phyloP scores from a whole-genome alignment of 2,888 invertebrate genomes.

The Drosophila aldrichi region DNA sequence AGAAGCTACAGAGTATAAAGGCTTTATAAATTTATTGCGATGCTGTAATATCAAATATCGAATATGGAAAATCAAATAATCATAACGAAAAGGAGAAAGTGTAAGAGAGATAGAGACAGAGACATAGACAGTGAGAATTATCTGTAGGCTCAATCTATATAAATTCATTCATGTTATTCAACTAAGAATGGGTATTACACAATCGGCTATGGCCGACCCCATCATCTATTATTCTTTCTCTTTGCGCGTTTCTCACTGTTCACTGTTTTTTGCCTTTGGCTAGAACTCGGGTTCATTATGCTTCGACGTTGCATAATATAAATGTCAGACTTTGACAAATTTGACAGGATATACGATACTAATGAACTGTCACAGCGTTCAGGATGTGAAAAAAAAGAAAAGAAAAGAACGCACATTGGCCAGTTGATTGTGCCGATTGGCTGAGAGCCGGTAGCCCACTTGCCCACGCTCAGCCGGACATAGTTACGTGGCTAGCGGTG shows the following conservation, averaged over 20 bases:
- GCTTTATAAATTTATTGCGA: too few species aligned
- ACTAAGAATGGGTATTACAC: not conserved
- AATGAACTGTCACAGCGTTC: slow-evolving; percentile 70
- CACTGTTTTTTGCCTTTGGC: slow-evolving; percentile 24
- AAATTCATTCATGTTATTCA: too few species aligned
- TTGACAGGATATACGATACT: slow-evolving; percentile 68
- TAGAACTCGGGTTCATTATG: slow-evolving; percentile 45
- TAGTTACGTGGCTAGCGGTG: slow-evolving; percentile 21
- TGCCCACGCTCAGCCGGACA: not conserved
- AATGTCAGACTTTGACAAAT: slow-evolving; percentile 73
- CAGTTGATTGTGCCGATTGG: slow-evolving; percentile 30
- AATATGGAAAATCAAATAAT: too few species aligned
- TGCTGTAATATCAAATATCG: too few species aligned
- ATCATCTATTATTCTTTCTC: slow-evolving; percentile 21
- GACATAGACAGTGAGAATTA: too few species aligned
- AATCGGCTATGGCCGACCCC: not conserved
- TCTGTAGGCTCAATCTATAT: too few species aligned
- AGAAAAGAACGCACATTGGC: slow-evolving; percentile 36
- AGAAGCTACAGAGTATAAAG: too few species aligned
- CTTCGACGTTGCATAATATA: slow-evolving; percentile 50
- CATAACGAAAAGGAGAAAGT: too few species aligned
- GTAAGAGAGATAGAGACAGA: too few species aligned
- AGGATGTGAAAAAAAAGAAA: slow-evolving; percentile 36
- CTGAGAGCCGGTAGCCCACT: not conserved
- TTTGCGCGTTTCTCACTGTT: slow-evolving; percentile 20